A percentile compares a stretch with the other conserved stretches of the same genome.
These are phyloP conservation scores for Pteropus alecto DNA, from an alignment of 2,113 vertebrate genomes.

Conservation along the genomic window DNA sequence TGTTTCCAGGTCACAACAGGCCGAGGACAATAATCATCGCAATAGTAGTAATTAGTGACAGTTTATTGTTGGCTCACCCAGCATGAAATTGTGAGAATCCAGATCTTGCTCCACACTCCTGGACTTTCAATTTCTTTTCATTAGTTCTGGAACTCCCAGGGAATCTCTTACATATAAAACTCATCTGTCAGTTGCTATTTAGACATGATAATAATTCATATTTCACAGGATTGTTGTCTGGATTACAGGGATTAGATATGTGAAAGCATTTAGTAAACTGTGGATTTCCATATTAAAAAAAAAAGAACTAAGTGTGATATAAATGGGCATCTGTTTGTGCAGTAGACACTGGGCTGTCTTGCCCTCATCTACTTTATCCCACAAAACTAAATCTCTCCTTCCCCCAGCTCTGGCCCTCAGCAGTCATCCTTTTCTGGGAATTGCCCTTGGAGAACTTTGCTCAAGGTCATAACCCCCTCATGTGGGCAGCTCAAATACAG, in stretches of 20 bases:
- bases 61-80: neutral
- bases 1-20: neutral
- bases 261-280: neutral
- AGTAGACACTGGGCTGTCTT: neutral
- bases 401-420: neutral
- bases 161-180: neutral
- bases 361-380: rapidly evolving
- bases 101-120: neutral
- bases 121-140: neutral
- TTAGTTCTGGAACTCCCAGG: neutral
- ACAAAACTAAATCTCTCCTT: neutral
- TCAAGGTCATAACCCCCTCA: neutral
- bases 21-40: neutral
- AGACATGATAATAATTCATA: neutral
- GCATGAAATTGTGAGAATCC: neutral
- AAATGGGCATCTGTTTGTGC: neutral
- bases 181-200: neutral
- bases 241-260: neutral
- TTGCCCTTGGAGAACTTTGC: neutral
- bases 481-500: neutral
- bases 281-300: neutral
- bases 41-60: neutral
- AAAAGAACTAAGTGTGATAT: neutral
- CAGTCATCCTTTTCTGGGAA: neutral
- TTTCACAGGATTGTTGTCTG: neutral